Base-by-base conservation (phyloP, 2,797 vertebrate genomes). In the Pagetopsis macropterus region DNA sequence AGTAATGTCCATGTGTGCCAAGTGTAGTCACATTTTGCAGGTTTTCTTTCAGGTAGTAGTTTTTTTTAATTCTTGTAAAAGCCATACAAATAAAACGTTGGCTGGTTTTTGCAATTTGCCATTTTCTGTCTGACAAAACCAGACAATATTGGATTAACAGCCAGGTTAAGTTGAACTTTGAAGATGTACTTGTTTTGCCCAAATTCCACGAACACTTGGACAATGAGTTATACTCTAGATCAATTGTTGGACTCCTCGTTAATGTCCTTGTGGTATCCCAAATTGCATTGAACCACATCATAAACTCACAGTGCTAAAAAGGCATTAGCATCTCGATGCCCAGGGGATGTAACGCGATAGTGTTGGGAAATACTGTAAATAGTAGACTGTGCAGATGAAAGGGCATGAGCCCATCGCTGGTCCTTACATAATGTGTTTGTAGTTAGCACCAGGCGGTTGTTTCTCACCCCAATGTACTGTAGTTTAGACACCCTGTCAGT, bases 401-500 rank as follows among this genome's bases (percentile, higher is more conserved):
- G 84, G 43, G 46, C 63, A 50, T 12, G 59, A 76, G 69, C 71
- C 72, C 55, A 75, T 76, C 76, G 65, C 65, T 64, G 75, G 65
- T 84, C 78, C 66, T 86, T 89, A 75, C 89, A 84, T 83, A 88
- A 92, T 90, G 78, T 92, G 90, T 91, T 92, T 87, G 88, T 84
- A 93, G 92, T 95, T 93, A 92, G 86, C 75, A 76, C 49, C 88
- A 92, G 91, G 91, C 90, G 85, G 86, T 93, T 92, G 90, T 94
- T 94, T 94, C 93, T 94, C 94, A 93, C 85, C 82, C 82, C 85
- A 76, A 73, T 91, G 91, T 90, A 90, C 88, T 92, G 92, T 93
- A 93, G 93, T 87, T 92, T 86, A 90, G 88, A 80, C 91, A 84
- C 78, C 71, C 83, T 94, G 95, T 96, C 96, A 94, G 92, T 94